Evolutionary conservation across 1,140 invertebrate genomes (phyloP).

Genomic region (Cydia fagiglandana): DNA sequence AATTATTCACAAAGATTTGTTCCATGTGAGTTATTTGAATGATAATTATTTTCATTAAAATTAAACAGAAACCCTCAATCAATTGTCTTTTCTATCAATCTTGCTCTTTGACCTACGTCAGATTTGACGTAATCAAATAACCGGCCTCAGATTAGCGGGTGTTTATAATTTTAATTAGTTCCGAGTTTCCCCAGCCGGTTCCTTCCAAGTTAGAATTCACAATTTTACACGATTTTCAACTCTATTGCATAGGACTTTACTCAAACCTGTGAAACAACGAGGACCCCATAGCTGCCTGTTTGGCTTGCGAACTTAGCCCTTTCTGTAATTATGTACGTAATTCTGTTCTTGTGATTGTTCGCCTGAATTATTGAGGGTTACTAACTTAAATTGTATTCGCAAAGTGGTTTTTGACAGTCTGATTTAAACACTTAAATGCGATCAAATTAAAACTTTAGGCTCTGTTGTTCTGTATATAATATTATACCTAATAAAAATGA

Average conservation of each 20-base stretch:
- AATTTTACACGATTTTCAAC: conserved; percentile 1
- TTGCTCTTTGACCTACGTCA: conserved; percentile 1
- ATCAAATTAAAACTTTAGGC: neutral
- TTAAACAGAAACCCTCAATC: neutral
- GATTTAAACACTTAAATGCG: neutral
- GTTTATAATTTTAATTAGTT: conserved; percentile 33
- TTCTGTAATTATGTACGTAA: conserved; percentile 23
- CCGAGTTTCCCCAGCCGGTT: neutral
- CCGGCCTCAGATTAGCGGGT: conserved; percentile 22
- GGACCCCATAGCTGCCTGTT: neutral
- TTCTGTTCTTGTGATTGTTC: conserved; percentile 9
- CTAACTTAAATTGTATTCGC: neutral
- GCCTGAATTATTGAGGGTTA: conserved; percentile 22
- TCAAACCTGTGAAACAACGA: neutral
- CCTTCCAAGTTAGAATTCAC: neutral
- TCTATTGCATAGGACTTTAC: neutral
- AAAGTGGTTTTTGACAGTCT: conserved; percentile 12
- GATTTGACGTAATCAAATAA: conserved; percentile 32
- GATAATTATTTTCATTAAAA: neutral
- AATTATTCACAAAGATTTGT: no score
- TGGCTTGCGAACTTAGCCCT: conserved; percentile 10
- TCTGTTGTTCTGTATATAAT: neutral
- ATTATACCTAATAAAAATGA: no score
- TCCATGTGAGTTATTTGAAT: no score
- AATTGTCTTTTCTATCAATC: neutral